Base-by-base conservation (phyloP, 2,113 vertebrate species). In the Eulemur rufifrons region DNA sequence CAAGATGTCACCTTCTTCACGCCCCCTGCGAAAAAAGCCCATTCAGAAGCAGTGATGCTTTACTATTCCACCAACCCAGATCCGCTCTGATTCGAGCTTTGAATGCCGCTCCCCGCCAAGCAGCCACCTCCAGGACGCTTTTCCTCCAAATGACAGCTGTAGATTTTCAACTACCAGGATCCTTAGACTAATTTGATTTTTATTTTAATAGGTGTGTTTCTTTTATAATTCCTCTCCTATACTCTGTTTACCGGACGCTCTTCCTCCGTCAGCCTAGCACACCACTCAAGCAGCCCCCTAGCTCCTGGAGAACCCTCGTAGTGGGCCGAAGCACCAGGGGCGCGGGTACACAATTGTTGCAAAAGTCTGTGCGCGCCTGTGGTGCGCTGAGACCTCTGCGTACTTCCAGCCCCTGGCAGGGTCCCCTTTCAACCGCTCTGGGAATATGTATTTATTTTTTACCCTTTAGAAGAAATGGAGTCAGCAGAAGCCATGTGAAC, bases 361-460 rank as follows among this genome's bases (percentile, higher is more conserved):
- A 64, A 52, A 78, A 14, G 45, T 63, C 9, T 29, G 15, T 21
- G 78, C 2, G 2, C 5, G 17, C 7, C 56, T 14, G 37, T n/a
- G 2, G 0, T 5, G 15, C 11, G 2, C 37, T 1, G 29, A 8
- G 2, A 25, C 71, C 42, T 11, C 1, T 47, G n/a, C 0, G 0
- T 9, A 23, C 64, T 39, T 50, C 13, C 15, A 6, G 17, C 27
- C 12, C 18, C 29, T 1, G n/a, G 69, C 7, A 0, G 34, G 32
- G 68, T 52, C 42, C 2, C 34, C 59, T 94, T 77, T 68, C 27
- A 54, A 14, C 0, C 0, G 34, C n/a, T 77, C 66, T 61, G 23
- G 54, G 47, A 86, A 64, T 52, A 18, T 29, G 18, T 34, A 17
- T 89, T 86, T 69, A 74, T 59, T 73, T 89, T 91, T 63, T 74